These are phyloP conservation scores for Malurus leucopterus DNA, from an alignment of 2,797 vertebrate genomes.

Conservation along the genomic window DNA sequence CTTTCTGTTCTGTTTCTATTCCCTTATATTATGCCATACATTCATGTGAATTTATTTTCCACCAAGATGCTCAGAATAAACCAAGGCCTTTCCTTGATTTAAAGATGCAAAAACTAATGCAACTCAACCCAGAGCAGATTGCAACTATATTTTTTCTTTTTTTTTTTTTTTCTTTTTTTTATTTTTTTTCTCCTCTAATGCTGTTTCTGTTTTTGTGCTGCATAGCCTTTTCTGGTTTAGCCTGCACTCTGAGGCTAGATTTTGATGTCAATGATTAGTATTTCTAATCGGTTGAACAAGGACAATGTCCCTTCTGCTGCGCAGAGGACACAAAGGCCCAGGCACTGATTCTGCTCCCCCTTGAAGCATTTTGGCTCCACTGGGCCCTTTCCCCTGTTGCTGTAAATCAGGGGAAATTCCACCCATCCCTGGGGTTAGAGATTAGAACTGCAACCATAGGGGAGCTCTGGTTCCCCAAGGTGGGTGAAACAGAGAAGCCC, in stretches of 20 bases:
- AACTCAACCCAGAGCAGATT: neutral
- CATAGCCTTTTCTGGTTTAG: conserved; percentile 34
- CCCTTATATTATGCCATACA: neutral
- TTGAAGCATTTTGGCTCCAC: conserved; percentile 31
- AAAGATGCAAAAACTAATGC: conserved; percentile 39
- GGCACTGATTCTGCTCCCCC: conserved; percentile 50
- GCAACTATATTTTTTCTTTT: neutral
- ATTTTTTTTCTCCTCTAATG: neutral
- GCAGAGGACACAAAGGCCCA: conserved; percentile 48
- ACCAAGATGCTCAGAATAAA: conserved; percentile 7
- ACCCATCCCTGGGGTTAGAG: neutral
- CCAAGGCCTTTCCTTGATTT: neutral
- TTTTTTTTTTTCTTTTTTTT: neutral
- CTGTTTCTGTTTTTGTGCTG: neutral
- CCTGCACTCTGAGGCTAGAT: conserved; percentile 43
- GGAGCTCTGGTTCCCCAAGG: neutral
- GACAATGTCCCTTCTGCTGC: conserved; percentile 61
- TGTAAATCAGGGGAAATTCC: conserved; percentile 51
- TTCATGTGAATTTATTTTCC: conserved; percentile 23
- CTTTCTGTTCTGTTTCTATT: conserved; percentile 66
- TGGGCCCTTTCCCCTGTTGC: neutral
- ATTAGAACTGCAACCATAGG: neutral
- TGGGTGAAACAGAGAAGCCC: neutral
- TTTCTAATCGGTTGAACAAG: conserved; percentile 66
- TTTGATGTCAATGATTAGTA: conserved; percentile 65